Base-by-base conservation (phyloP, 2,797 vertebrate genomes). In the Cirrhinus mrigala region DNA sequence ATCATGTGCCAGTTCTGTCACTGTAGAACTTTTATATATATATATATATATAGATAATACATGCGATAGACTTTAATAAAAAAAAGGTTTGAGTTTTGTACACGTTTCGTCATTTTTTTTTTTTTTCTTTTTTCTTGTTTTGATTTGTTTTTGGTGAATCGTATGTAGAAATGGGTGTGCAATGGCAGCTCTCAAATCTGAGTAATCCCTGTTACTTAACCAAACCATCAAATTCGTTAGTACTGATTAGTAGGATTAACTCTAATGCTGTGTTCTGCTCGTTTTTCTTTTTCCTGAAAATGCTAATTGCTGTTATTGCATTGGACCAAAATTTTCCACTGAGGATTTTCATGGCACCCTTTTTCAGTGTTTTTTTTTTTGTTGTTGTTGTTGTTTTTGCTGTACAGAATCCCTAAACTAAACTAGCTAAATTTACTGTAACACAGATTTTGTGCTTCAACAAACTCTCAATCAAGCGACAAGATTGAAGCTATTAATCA, bases 1-100 rank as follows among this genome's bases (percentile, higher is more conserved):
- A 93, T 89, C 91, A 93, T 94, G 94, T 94, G 91, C 94, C 93
- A 92, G 93, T 91, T 93, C 90, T 90, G 90, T 89, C 93, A 93
- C 94, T 94, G 92, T 96, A 95, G 94, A 95, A 92, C 90, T 95
- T 96, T 95, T 96, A 93, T 96, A 84, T 60, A 66, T 84, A 78
- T 96, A 93, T 96, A 84, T 60, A 66, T 84, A 78, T 83, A 77
- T 52, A 94, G 93, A 95, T 92, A 93, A 94, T 93, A 91, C 93
- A 93, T 93, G 93, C 94, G 82, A 95, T 95, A 96, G 94, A 95
- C 92, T 89, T 96, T 96, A 87, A 90, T 95, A 96, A 95, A 95
- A 40, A 96, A 95, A 92, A 93, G 14, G 92, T 90, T 91, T 92
- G 91, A 92, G 91, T 95, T 96, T 54, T 50, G 48, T 50, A 50